Evolutionary conservation across 2,797 vertebrate species (phyloP).

Genomic region (Pagetopsis macropterus): DNA sequence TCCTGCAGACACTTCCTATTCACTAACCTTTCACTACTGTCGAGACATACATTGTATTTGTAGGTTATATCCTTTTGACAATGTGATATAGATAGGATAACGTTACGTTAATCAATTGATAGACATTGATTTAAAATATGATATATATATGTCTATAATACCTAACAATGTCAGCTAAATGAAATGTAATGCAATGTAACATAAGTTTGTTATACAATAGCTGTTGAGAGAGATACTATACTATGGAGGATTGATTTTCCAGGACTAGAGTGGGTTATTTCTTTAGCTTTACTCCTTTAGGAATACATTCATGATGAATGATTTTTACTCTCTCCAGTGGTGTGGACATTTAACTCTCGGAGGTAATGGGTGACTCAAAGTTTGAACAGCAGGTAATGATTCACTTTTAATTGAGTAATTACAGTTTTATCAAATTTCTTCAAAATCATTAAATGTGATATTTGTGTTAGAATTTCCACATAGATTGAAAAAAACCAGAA

Average conservation of each 20-base stretch:
- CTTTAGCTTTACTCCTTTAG: slow-evolving; percentile 10
- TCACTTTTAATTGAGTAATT: slow-evolving; percentile 4
- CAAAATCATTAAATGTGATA: slow-evolving; percentile 6
- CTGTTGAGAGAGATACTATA: slow-evolving; percentile 4
- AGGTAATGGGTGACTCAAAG: slow-evolving; percentile 5
- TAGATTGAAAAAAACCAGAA: background rate
- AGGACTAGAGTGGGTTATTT: slow-evolving; percentile 16
- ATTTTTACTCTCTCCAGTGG: slow-evolving; percentile 33
- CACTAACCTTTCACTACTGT: background rate
- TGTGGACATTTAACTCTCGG: slow-evolving; percentile 23
- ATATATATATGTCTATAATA: background rate
- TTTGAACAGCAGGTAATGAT: slow-evolving; percentile 4
- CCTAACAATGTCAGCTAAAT: too few relatives aligned
- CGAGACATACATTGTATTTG: background rate
- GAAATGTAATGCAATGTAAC: too few relatives aligned
- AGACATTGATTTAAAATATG: too few relatives aligned
- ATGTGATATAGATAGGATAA: background rate
- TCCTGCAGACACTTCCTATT: background rate
- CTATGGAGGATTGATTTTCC: slow-evolving; percentile 17
- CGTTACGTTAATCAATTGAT: too few relatives aligned
- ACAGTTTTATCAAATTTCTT: background rate
- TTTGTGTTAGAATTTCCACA: slow-evolving; percentile 14
- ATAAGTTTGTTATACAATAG: background rate
- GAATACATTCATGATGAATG: slow-evolving; percentile 31
- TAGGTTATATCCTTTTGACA: background rate